Conservation (phyloP, 2,888 invertebrate species). For the Phrixothrix hirtus region DNA sequence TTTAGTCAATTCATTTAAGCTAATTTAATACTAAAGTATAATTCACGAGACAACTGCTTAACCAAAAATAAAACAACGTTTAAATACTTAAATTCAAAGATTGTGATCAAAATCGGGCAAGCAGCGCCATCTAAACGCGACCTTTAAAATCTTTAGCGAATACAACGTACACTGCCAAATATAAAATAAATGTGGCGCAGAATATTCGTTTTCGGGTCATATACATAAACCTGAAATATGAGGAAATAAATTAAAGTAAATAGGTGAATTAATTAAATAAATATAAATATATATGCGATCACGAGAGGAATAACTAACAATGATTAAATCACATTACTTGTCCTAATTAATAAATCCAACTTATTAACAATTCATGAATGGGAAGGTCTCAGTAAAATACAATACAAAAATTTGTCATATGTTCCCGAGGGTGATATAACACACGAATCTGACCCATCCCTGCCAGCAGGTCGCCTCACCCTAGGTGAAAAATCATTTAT, state of each 20-base stretch:
- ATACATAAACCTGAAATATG: conserved; percentile 8
- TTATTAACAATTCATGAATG: conserved; percentile 35
- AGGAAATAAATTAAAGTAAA: conserved; percentile 25
- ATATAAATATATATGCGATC: conserved; percentile 20
- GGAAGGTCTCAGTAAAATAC: conserved; percentile 34
- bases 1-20: too few species aligned
- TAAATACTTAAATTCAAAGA: too few species aligned
- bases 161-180: not conserved
- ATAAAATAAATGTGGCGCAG: conserved; percentile 6
- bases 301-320: conserved; percentile 23
- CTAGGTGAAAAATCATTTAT: conserved; percentile 47
- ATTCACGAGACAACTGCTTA: too few species aligned
- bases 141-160: not conserved
- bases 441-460: conserved; percentile 45
- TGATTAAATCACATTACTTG: conserved; percentile 36
- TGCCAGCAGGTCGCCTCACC: conserved; percentile 45
- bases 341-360: conserved; percentile 36
- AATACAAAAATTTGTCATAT: conserved; percentile 39
- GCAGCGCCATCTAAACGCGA: not conserved
- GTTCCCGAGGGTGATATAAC: conserved; percentile 41
- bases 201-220: conserved; percentile 14
- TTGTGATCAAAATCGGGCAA: conserved; percentile 1
- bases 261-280: conserved; percentile 5
- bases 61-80: too few species aligned
- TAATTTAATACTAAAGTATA: too few species aligned